Percentiles rank a stretch among this genome's conserved stretches.
Evolutionary conservation across 2,888 invertebrate genomes (phyloP).

Genomic region (Rugalucina vietnamica): DNA sequence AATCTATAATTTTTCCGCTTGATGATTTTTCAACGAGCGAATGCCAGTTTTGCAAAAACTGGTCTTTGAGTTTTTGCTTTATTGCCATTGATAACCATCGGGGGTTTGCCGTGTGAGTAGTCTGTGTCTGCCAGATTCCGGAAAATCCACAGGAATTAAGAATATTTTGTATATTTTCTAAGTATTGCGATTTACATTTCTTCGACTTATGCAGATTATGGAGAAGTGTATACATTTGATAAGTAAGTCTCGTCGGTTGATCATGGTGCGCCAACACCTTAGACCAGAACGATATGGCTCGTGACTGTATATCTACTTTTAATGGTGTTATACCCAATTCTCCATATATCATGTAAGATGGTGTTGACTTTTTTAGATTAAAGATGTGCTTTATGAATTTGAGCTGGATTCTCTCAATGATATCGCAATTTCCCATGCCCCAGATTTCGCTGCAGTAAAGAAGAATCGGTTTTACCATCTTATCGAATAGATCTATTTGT

Average conservation of each 20-base stretch:
- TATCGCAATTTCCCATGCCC: background rate
- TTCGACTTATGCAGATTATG: background rate
- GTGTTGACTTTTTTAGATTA: background rate
- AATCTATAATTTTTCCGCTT: conserved; percentile 14
- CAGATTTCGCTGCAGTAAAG: background rate
- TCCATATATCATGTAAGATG: background rate
- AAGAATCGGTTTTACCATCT: background rate
- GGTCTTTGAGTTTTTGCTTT: conserved; percentile 14
- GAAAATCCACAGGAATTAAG: background rate
- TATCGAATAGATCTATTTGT: background rate
- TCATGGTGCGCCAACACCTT: background rate
- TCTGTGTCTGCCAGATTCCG: conserved; percentile 9
- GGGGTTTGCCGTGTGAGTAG: too few species aligned
- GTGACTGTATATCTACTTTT: background rate
- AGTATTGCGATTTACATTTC: background rate
- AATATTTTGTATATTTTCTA: background rate
- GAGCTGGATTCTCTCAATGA: background rate
- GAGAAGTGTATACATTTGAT: background rate
- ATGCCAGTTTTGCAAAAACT: background rate
- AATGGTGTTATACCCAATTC: background rate
- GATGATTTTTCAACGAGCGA: background rate
- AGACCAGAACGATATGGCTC: background rate
- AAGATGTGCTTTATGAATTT: background rate
- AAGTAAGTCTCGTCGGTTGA: background rate
- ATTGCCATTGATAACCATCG: background rate